Conservation (phyloP, 2,113 vertebrate species). For the Phrynosoma platyrhinos region DNA sequence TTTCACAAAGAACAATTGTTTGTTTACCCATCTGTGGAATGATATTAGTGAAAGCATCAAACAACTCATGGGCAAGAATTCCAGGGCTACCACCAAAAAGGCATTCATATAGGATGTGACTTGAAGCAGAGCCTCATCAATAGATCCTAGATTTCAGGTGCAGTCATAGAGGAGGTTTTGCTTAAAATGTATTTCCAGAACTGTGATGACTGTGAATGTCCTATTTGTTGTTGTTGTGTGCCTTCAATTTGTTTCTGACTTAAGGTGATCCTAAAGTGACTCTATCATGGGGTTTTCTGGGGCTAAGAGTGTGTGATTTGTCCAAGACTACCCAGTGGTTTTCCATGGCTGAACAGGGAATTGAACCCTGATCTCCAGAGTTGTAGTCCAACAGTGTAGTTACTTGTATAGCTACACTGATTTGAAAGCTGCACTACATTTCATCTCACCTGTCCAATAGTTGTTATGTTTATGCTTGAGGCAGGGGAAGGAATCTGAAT, state of each 20-base stretch:
- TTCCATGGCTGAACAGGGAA: too few species aligned
- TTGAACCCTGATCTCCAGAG: too few species aligned
- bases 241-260: too few species aligned
- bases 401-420: too few species aligned
- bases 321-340: too few species aligned
- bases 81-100: neutral
- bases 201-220: neutral
- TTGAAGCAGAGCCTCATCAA: neutral
- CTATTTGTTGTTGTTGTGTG: too few species aligned
- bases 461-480: neutral
- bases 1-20: too few species aligned
- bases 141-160: neutral
- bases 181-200: neutral
- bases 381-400: too few species aligned
- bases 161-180: neutral
- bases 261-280: too few species aligned
- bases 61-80: neutral
- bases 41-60: neutral
- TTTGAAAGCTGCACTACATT: constrained; percentile 1
- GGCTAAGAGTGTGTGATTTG: too few species aligned
- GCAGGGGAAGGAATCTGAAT: too few species aligned
- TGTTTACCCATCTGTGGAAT: neutral
- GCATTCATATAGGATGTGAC: neutral
- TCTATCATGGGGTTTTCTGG: too few species aligned
- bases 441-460: neutral